Evolutionary conservation across 2,113 vertebrate species (phyloP).

Genomic region (Xyliphius kryptos): DNA sequence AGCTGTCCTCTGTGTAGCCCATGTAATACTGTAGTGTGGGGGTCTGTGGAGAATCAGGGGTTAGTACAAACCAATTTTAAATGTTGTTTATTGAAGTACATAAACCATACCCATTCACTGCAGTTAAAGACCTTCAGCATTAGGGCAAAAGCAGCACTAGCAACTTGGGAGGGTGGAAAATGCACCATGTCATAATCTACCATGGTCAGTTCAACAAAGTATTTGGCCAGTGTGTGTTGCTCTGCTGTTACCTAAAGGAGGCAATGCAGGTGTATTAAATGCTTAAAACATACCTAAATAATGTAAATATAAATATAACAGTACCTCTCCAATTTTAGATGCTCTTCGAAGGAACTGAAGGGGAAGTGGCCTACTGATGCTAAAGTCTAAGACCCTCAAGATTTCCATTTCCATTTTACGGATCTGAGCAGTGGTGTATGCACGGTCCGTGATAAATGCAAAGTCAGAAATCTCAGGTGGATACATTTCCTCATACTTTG

Average conservation of each 20-base stretch:
- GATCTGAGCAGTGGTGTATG: constrained; percentile 71
- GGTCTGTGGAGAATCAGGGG: constrained; percentile 45
- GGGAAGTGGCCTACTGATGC: constrained; percentile 67
- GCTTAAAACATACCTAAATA: no score
- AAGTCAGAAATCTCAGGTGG: constrained; percentile 70
- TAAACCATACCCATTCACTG: constrained; percentile 66
- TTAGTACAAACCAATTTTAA: not conserved
- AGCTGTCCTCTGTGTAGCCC: constrained; percentile 60
- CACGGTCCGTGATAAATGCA: constrained; percentile 62
- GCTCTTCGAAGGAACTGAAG: constrained; percentile 73
- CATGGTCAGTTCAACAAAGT: constrained; percentile 79
- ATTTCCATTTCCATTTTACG: constrained; percentile 76
- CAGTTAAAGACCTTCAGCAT: constrained; percentile 68
- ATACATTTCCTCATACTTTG: constrained; percentile 80
- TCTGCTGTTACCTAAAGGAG: constrained; percentile 67
- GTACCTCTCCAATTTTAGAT: constrained; percentile 74
- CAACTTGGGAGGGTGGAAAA: constrained; percentile 71
- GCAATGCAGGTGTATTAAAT: not conserved
- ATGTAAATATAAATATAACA: not conserved
- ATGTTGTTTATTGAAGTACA: not conserved
- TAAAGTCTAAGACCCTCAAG: constrained; percentile 69
- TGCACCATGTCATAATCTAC: constrained; percentile 80
- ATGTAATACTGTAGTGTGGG: constrained; percentile 65
- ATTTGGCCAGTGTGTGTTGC: constrained; percentile 73
- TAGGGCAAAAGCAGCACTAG: constrained; percentile 73